Conservation (phyloP, 2,797 vertebrate species). For the Garrulus glandarius region DNA sequence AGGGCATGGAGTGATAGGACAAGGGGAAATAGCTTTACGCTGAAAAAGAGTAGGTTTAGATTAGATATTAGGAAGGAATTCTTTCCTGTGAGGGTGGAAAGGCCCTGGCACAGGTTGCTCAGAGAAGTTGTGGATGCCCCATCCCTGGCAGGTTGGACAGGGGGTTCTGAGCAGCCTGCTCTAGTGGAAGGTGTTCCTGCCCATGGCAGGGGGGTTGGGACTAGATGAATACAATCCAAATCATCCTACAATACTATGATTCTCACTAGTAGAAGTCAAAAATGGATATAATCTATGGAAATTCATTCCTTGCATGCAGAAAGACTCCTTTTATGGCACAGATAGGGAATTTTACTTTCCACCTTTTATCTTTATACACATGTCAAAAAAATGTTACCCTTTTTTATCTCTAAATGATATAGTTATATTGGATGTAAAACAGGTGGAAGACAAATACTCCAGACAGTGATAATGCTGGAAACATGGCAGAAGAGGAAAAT, state of each 20-base stretch:
- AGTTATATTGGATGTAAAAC: neutral
- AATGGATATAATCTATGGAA: neutral
- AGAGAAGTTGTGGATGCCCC: neutral
- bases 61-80: neutral
- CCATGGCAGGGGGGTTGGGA: accelerated
- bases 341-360: neutral
- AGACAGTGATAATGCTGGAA: neutral
- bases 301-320: neutral
- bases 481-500: neutral
- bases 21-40: neutral
- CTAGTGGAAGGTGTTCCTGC: neutral
- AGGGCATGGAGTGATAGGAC: neutral
- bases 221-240: neutral
- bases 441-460: neutral
- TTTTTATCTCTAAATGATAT: neutral
- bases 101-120: neutral
- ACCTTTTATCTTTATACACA: neutral
- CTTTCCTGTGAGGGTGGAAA: neutral
- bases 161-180: neutral
- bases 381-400: neutral
- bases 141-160: neutral
- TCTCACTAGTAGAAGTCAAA: neutral
- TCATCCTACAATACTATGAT: neutral
- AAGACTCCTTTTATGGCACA: neutral
- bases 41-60: neutral